A percentile compares a stretch with the other conserved stretches of the same genome.
phyloP scores from a whole-genome alignment of 2,113 vertebrate genomes.

The Hoplias malabaricus region DNA sequence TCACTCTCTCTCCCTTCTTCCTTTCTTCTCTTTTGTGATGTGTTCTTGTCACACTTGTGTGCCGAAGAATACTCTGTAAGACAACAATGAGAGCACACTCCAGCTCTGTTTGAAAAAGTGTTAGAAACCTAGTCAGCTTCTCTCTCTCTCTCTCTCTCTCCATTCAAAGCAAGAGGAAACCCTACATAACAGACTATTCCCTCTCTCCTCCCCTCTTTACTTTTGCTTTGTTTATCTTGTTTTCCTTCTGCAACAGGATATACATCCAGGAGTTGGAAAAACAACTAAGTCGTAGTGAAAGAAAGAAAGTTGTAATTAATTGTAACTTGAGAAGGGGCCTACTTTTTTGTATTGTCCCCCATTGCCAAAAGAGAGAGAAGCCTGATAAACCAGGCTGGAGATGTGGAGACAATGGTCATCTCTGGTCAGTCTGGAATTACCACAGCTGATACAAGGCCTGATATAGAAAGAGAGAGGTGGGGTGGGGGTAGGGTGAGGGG shows the following conservation, averaged over 20 bases:
- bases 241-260: not conserved
- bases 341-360: conserved; percentile 71
- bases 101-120: conserved; percentile 68
- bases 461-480: conserved; percentile 28
- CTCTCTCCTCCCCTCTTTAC: conserved; percentile 53
- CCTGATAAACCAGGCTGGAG: conserved; percentile 77
- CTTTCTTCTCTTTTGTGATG: conserved; percentile 58
- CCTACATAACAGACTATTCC: conserved; percentile 53
- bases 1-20: conserved; percentile 19
- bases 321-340: conserved; percentile 86
- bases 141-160: conserved; percentile 53
- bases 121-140: conserved; percentile 72
- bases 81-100: conserved; percentile 70
- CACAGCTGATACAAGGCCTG: conserved; percentile 40
- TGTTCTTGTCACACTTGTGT: conserved; percentile 65
- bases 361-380: conserved; percentile 55
- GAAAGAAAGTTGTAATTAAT: conserved; percentile 81
- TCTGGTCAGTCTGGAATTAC: conserved; percentile 56
- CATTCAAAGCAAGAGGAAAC: not conserved
- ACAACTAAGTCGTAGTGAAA: conserved; percentile 31
- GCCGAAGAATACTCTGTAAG: conserved; percentile 54
- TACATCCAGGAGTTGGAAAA: conserved; percentile 35
- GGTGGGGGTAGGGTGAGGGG: conserved; percentile 23
- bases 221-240: conserved; percentile 26
- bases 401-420: conserved; percentile 57